Percentiles rank a stretch among this genome's conserved stretches.
phyloP scores from a whole-genome alignment of 2,888 invertebrate genomes.

The Chloroclystis v-ata region DNA sequence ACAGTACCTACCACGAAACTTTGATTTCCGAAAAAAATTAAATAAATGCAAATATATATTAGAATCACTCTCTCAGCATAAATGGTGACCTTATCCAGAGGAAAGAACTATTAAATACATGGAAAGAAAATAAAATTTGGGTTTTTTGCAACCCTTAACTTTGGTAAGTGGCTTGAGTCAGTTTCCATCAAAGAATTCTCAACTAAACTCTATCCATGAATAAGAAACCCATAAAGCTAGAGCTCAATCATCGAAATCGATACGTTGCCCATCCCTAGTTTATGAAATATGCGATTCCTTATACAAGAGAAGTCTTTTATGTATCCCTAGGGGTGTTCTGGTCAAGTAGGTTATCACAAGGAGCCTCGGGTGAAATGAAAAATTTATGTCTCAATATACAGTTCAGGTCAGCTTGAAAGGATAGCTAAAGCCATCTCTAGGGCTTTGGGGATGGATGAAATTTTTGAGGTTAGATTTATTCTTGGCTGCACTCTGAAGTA shows the following conservation, averaged over 20 bases:
- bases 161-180: neutral
- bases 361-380: conserved; percentile 73
- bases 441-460: conserved; percentile 31
- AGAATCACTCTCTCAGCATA: no score
- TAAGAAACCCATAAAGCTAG: conserved; percentile 14
- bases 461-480: conserved; percentile 16
- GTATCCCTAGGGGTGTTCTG: conserved; percentile 69
- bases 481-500: no score
- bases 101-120: no score
- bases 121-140: no score
- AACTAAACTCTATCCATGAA: conserved; percentile 14
- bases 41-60: no score
- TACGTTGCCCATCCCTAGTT: conserved; percentile 44
- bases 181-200: neutral
- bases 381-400: conserved; percentile 78
- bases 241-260: conserved; percentile 30
- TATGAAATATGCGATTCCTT: conserved; percentile 79
- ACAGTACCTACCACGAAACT: no score
- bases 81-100: no score
- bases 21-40: no score
- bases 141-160: no score
- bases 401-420: conserved; percentile 49
- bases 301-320: conserved; percentile 76
- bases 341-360: conserved; percentile 76
- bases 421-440: conserved; percentile 52